Evolutionary conservation across 2,113 vertebrate species (phyloP).

Genomic region (Aegithalos caudatus): DNA sequence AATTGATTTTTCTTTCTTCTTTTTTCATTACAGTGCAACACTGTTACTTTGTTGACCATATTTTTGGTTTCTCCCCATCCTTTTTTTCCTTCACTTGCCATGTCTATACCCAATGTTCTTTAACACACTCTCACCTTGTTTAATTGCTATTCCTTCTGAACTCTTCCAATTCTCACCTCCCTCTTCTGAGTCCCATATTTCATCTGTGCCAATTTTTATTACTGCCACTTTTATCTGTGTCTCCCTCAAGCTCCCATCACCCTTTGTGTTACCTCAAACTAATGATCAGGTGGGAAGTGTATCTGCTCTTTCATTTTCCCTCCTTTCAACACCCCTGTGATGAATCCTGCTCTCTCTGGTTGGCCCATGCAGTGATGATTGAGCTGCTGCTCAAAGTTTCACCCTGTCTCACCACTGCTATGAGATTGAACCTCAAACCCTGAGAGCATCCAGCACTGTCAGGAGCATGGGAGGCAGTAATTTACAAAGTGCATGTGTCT

Average conservation of each 20-base stretch:
- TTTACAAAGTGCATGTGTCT: neutral
- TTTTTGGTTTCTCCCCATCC: neutral
- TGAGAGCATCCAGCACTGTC: neutral
- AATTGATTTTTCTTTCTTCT: neutral
- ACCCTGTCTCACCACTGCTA: neutral
- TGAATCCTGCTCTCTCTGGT: neutral
- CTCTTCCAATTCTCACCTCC: neutral
- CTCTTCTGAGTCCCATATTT: neutral
- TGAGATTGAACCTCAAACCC: neutral
- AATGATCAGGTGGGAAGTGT: conserved; percentile 7
- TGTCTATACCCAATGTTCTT: neutral
- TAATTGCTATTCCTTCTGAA: neutral
- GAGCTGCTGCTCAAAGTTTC: neutral
- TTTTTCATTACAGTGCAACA: neutral
- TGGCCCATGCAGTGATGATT: neutral
- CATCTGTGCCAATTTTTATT: conserved; percentile 4
- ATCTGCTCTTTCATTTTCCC: neutral
- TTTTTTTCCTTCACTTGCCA: neutral
- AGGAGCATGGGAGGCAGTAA: neutral
- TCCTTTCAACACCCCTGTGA: conserved; percentile 18
- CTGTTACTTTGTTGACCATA: neutral
- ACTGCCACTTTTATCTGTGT: neutral
- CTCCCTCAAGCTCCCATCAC: neutral
- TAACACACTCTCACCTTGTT: neutral
- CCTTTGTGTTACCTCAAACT: neutral